phyloP scores from a whole-genome alignment of 1,140 invertebrate genomes.

The Gonatopus flavifemur region DNA sequence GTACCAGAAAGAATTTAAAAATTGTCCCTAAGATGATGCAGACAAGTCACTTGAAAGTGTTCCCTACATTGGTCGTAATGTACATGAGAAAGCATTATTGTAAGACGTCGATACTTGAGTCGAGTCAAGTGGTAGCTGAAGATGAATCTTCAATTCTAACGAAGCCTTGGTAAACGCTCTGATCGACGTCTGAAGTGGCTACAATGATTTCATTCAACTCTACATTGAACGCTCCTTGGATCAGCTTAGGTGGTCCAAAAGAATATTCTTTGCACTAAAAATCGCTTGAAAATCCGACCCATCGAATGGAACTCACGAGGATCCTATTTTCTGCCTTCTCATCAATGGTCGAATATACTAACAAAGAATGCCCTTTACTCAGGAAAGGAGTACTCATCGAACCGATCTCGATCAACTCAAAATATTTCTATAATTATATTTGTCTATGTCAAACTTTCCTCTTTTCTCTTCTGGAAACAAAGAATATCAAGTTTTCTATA shows the following conservation, averaged over 20 bases:
- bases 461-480: background rate
- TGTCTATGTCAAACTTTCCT: constrained; percentile 4
- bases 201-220: constrained; percentile 41
- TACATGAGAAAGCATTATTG: constrained; percentile 19
- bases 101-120: constrained; percentile 39
- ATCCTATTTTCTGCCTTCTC: background rate
- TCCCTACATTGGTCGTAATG: no score
- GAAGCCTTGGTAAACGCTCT: constrained; percentile 30
- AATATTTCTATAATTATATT: constrained; percentile 22
- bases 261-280: constrained; percentile 46
- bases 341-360: no score
- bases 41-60: no score
- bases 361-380: constrained; percentile 3
- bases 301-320: constrained; percentile 30
- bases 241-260: constrained; percentile 50
- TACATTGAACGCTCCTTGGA: constrained; percentile 2
- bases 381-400: constrained; percentile 24
- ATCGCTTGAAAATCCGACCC: constrained; percentile 43
- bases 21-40: background rate
- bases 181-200: constrained; percentile 39
- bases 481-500: constrained; percentile 6
- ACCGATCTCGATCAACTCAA: constrained; percentile 22
- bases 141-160: constrained; percentile 51
- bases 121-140: constrained; percentile 39
- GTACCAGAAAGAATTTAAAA: background rate